Evolutionary conservation across 2,888 invertebrate genomes (phyloP), one percentile per base, ranked within the genome.

Genomic region (Lamellibrachia columna): DNA sequence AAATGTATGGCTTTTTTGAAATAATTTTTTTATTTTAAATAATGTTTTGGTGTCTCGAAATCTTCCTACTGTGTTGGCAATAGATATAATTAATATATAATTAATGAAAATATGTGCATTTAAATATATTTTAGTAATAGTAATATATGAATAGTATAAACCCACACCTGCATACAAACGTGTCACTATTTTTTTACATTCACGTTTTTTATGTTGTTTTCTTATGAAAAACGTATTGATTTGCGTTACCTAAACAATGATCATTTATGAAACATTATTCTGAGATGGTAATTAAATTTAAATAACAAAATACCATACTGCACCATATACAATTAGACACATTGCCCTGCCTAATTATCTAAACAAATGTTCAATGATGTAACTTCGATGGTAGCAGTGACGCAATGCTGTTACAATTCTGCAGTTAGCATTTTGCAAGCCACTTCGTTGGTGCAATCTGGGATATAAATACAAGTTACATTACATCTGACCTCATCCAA

Each of bases 61-160:
- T 75, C 75, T 75, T 75, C 75, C 6, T 15, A 75, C 15, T 75
- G 22, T 75, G 75, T 22, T 75, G 75, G 3, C 15, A 40, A 40
- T 58, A 2, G 75, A 15, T 22, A 75, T n/a, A 22, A 75, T 75
- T 15, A 22, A 75, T 75, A 75, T 75, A 6, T 15, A 75, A 75
- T n/a, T 75, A 75, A 75, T 75, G 75, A 75, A 75, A 75, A 75
- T 22, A 75, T 75, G 75, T 75, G 75, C 75, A 75, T 15, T 75
- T 75, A 75, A 75, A 75, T 75, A 75, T 75, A 75, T 22, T n/a
- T 60, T 15, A 40, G 40, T 40, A 40, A 40, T 40, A 40, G 40
- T 40, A 40, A 40, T 40, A 40, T 40, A 40, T 40, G 40, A 40
- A 40, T 40, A 40, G 40, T 40, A 40, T 40, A 40, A 40, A 40